Percentiles rank a stretch among this genome's conserved stretches.
phyloP scores from a whole-genome alignment of 2,888 invertebrate species.

The Pomacea canaliculata region DNA sequence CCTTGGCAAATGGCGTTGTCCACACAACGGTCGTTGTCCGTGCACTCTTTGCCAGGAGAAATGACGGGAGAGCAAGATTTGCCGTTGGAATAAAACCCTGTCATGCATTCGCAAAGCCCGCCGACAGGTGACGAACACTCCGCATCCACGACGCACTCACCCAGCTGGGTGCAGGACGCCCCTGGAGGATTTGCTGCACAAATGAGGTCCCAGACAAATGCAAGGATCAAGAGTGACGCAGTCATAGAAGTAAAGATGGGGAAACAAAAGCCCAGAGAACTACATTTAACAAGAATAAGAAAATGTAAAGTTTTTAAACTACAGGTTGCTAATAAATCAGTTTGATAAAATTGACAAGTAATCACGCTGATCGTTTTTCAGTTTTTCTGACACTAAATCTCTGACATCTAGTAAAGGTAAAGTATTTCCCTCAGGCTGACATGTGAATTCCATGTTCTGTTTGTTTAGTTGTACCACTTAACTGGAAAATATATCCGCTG shows the following conservation, averaged over 20 bases:
- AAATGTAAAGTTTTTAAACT: background rate
- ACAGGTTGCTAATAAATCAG: too few species aligned
- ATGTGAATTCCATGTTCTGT: too few species aligned
- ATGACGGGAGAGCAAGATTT: conserved; percentile 17
- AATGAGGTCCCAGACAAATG: background rate
- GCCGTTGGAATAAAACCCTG: conserved; percentile 23
- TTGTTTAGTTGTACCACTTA: too few species aligned
- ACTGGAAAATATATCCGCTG: too few species aligned
- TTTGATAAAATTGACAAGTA: too few species aligned
- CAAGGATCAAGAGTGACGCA: background rate
- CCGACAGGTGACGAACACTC: conserved; percentile 31
- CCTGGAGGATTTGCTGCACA: conserved; percentile 14
- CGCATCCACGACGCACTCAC: conserved; percentile 27
- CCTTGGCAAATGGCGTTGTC: conserved; percentile 27
- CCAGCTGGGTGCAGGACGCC: conserved; percentile 5
- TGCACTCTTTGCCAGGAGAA: conserved; percentile 19
- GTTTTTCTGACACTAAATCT: too few species aligned
- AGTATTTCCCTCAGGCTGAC: too few species aligned
- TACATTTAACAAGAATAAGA: background rate
- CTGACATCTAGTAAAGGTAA: too few species aligned
- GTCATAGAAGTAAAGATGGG: background rate
- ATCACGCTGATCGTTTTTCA: too few species aligned
- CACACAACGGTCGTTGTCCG: conserved; percentile 24
- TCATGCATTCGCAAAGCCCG: conserved; percentile 29
- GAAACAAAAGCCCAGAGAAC: background rate